A percentile compares a stretch with the other conserved stretches of the same genome.
These are phyloP conservation scores for Macrotrachela quadricornifera DNA, from an alignment of 1,140 invertebrate genomes.

Conservation along the genomic window DNA sequence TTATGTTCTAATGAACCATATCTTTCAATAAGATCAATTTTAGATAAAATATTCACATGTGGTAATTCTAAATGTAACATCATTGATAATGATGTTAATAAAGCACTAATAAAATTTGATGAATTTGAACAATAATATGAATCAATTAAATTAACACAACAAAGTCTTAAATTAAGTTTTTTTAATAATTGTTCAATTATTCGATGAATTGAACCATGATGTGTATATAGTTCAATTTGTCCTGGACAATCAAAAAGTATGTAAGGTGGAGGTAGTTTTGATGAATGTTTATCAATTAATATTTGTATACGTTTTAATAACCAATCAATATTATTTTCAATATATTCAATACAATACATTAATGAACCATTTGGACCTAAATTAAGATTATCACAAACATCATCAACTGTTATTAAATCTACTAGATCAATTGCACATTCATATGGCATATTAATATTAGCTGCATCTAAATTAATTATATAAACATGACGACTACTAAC, in stretches of 20 bases:
- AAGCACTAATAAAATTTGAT: slow-evolving; percentile 62
- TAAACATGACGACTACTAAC: slow-evolving; percentile 50
- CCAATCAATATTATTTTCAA: slow-evolving; percentile 76
- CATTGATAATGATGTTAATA: slow-evolving; percentile 65
- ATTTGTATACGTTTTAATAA: slow-evolving; percentile 33
- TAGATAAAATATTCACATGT: slow-evolving; percentile 84
- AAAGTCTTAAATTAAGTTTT: slow-evolving; percentile 48
- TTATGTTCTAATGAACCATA: slow-evolving; percentile 43
- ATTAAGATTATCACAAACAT: slow-evolving; percentile 62
- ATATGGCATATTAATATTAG: slow-evolving; percentile 65
- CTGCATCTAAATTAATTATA: slow-evolving; percentile 81
- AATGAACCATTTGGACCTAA: slow-evolving; percentile 88
- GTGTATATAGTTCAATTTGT: slow-evolving; percentile 87
- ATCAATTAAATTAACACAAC: slow-evolving; percentile 76
- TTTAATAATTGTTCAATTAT: slow-evolving; percentile 16
- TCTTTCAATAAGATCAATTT: slow-evolving; percentile 70
- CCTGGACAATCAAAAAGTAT: slow-evolving; percentile 77
- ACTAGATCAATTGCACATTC: slow-evolving; percentile 52
- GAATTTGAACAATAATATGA: slow-evolving; percentile 88
- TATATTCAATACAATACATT: slow-evolving; percentile 81
- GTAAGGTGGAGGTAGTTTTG: slow-evolving; percentile 36
- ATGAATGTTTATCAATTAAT: slow-evolving; percentile 15
- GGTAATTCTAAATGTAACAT: slow-evolving; percentile 82
- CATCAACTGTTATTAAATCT: slow-evolving; percentile 60
- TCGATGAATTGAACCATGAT: slow-evolving; percentile 51